Conservation (phyloP, 2,888 invertebrate species). For the Therioaphis trifolii region DNA sequence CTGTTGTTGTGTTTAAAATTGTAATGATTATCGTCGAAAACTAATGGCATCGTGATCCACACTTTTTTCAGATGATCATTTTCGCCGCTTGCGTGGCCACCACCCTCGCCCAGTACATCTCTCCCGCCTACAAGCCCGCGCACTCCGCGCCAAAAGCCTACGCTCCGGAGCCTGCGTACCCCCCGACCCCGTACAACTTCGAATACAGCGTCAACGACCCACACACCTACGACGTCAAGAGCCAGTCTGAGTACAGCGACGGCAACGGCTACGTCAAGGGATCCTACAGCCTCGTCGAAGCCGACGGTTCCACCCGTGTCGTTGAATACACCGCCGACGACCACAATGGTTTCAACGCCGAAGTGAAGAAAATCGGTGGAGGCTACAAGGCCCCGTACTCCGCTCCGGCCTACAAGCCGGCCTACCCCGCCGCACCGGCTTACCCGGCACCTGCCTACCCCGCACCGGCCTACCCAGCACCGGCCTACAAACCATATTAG, state of each 20-base stretch:
- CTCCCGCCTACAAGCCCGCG: slow-evolving; percentile 11
- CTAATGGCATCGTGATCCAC: neutral
- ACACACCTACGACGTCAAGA: slow-evolving; percentile 37
- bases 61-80: slow-evolving; percentile 31
- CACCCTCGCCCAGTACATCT: slow-evolving; percentile 64
- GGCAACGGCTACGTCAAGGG: slow-evolving; percentile 68
- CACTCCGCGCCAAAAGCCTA: slow-evolving; percentile 45
- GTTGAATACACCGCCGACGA: slow-evolving; percentile 73
- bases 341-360: slow-evolving; percentile 58
- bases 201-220: slow-evolving; percentile 44
- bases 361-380: slow-evolving; percentile 53
- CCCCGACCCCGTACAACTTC: slow-evolving; percentile 31
- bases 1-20: no score
- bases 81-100: slow-evolving; percentile 44
- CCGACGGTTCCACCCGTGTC: slow-evolving; percentile 78
- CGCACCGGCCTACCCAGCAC: no score
- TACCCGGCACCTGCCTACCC: slow-evolving; percentile 15
- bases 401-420: slow-evolving; percentile 51
- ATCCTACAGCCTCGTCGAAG: slow-evolving; percentile 43
- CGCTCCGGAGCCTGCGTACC: slow-evolving; percentile 25
- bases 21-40: no score
- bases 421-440: slow-evolving; percentile 29
- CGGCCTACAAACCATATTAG: slow-evolving; percentile 35
- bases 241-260: slow-evolving; percentile 67
- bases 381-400: slow-evolving; percentile 13